Base-by-base conservation (phyloP, 92 coral and sea anemone genomes). In the Anthopleura xanthogrammica region DNA sequence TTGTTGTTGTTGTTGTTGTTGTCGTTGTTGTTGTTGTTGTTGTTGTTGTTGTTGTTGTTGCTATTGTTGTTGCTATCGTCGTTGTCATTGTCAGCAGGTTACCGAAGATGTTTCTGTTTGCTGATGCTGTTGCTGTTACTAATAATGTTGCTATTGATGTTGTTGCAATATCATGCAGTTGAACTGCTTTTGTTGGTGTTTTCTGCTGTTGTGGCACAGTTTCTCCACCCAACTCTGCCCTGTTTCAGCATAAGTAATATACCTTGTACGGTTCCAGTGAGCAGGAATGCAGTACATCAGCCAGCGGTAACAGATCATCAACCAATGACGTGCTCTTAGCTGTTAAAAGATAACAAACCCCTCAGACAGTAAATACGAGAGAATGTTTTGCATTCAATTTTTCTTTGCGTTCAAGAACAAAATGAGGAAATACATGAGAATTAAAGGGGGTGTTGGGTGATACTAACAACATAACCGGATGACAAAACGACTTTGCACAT, bases 201-300 rank as follows among this genome's bases (percentile, higher is more conserved):
- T 29, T 29, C 36, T 29, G 36, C 36, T n/a, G n/a, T n/a, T n/a
- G n/a, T n/a, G n/a, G n/a, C n/a, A n/a, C n/a, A n/a, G n/a, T n/a
- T n/a, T n/a, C n/a, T n/a, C n/a, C n/a, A n/a, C n/a, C n/a, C n/a
- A n/a, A n/a, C n/a, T n/a, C n/a, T n/a, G n/a, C 50, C 50, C 50
- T 46, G 50, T 9, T 46, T 5, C 9, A 46, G 58, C 7, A 20
- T 23, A n/a, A 9, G 36, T 5, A 54, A 3, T 81, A 3, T 81
- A 84, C 97, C 95, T 85, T 91, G 79, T 76, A 91, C 19, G 97
- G 97, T 41, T 93, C 95, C 5, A 92, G 83, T 42, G 91, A 83
- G 60, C 97, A 93, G 12, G 97, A 93, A 75, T 93, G 93, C 3
- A 93, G 72, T 0, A 83, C 87, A 52, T 93, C 97, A 17, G 97